Base-by-base conservation (phyloP, 1,140 invertebrate species). In the Metaphire vulgaris region DNA sequence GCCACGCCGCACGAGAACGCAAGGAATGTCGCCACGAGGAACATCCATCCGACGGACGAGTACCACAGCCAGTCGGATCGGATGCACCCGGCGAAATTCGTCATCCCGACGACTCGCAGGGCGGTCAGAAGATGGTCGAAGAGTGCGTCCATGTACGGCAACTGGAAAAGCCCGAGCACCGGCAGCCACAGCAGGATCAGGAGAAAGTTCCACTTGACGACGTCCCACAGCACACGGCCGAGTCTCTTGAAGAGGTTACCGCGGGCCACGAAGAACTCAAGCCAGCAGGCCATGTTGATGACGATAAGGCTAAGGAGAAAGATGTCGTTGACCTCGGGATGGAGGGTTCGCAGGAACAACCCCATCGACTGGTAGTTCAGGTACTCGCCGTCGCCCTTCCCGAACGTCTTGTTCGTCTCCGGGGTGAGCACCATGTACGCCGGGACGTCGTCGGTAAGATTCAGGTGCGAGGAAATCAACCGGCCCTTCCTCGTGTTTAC, bases 261-360 rank as follows among this genome's bases (percentile, higher is more conserved):
- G 28, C 82, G 79, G 33, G 79, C 79, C 66, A 88, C 79, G 80
- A 85, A 83, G 31, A 83, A 79, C 76, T 88, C 85, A 80, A 89
- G 83, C n/a, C 80, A 81, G 28, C 84, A 86, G 29, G 87, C 72
- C 75, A 86, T 79, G 82, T 89, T 89, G 56, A 86, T 83, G 21
- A 88, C 73, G 29, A 86, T 74, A 33, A 89, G 81, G 80, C 83
- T 87, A 30, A 83, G 80, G 1, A 88, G 80, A 81, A 89, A 89
- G 12, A 88, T 79, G 81, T 89, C 88, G 84, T 89, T 89, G 32
- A 87, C 82, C 81, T 88, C 88, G 6, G 88, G 88, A 79, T 87
- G 84, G 14, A 89, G 79, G 56, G 82, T 82, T 78, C 83, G 83
- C 26, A 89, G 80, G 79, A 87, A 87, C 29, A 83, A 78, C 80